These are phyloP conservation scores for Hemistola chrysoprasaria DNA, from an alignment of 2,888 invertebrate genomes.

Conservation along the genomic window DNA sequence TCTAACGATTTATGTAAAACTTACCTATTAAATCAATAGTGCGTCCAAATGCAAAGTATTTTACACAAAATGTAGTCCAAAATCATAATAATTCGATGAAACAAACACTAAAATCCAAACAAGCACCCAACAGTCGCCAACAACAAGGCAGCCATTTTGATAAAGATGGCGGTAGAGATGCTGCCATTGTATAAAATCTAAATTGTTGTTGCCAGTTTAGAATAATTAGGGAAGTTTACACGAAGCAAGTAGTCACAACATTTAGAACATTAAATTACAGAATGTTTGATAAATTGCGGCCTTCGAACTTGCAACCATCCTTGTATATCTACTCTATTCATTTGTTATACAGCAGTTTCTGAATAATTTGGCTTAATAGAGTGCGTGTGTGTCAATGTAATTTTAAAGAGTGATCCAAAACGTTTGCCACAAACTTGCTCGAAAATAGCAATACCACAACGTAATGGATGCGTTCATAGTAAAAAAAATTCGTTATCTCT, in stretches of 20 bases:
- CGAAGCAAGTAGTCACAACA: no score
- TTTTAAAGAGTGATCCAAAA: no score
- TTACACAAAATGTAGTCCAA: slow-evolving; percentile 45
- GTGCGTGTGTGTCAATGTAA: no score
- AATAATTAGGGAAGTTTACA: no score
- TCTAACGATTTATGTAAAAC: slow-evolving; percentile 29
- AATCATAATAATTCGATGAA: slow-evolving; percentile 63
- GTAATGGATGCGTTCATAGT: slow-evolving; percentile 56
- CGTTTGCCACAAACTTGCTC: no score
- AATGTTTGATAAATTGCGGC: no score
- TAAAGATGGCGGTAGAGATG: slow-evolving; percentile 56
- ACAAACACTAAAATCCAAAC: slow-evolving; percentile 73
- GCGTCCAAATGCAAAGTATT: slow-evolving; percentile 43
- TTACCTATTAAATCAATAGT: slow-evolving; percentile 55
- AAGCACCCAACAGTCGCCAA: slow-evolving; percentile 77
- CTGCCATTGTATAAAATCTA: slow-evolving; percentile 30
- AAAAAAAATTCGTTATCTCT: slow-evolving; percentile 47
- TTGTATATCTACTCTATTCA: no score
- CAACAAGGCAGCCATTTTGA: slow-evolving; percentile 80
- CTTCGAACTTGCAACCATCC: no score
- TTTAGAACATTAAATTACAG: no score
- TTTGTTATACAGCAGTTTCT: no score
- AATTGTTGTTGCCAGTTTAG: no score
- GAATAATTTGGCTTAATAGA: no score
- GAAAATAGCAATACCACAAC: slow-evolving; percentile 35